Base-by-base conservation (phyloP, 1,140 invertebrate genomes). In the Panagrolaimus sp. region DNA sequence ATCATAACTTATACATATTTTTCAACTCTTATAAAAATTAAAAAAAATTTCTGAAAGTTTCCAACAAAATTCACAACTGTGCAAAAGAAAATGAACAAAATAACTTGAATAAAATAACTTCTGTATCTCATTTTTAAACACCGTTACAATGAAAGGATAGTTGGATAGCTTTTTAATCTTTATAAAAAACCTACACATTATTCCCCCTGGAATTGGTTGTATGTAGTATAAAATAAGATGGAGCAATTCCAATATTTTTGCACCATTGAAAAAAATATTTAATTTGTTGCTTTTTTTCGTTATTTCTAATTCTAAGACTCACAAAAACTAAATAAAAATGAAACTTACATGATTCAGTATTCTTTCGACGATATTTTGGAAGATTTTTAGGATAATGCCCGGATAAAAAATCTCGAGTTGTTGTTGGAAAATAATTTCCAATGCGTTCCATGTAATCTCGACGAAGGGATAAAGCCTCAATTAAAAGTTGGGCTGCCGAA, bases 391-490 rank as follows among this genome's bases (percentile, higher is more conserved):
- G 80, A 55, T 80, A 82, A 28, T 83, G 62, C 24, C 74, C 76
- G 65, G 47, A 69, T 14, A 82, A 46, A 64, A 82, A 82, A 47
- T 77, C 68, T 24, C 68, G 67, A 28, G 82, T 83, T 12, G 80
- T 82, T 1, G 68, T 68, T 5, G 80, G 82, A 64, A 83, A 82
- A 21, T 69, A 52, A 32, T 71, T 70, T 6, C 80, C 80, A 44
- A 83, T 79, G 17, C 74, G 52, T 43, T 82, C 75, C 80, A 82
- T 82, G 71, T 82, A 83, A 44, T 83, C 73, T 5, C 64, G 46
- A 10, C 80, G 73, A n/a, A 82, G 48, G 10, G 69, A 28, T 8
- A 82, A 65, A 9, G 80, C 80, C 43, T 82, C 78, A 28, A 83
- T 76, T 1, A 82, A 55, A 28, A 72, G 73, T 6, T 47, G 69